Evolutionary conservation across 2,797 vertebrate species (phyloP), one percentile per base, ranked within the genome.

Genomic region (Mastacembelus armatus): DNA sequence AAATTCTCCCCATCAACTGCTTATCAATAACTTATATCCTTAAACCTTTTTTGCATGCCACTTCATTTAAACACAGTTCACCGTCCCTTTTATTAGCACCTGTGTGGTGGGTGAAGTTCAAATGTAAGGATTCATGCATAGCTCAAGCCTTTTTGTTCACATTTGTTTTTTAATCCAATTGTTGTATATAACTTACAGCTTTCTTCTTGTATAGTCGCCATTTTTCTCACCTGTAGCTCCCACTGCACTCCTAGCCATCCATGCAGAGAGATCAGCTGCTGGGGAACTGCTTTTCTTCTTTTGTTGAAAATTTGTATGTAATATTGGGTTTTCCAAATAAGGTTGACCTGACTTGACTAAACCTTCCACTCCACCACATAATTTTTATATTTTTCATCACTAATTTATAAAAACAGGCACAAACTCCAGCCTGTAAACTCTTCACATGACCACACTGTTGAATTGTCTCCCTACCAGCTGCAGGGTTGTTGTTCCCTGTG

Each of bases 111-210:
- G 30, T 77, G 52, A 49, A 48, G 21, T 45, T 74, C 33, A 65
- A 66, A 65, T 54, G 44, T 75, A 52, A 61, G 56, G 65, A 74
- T 55, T 70, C 87, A 86, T 90, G 88, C 86, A 88, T 85, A 83
- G 78, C 50, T 84, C 63, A 64, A 42, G 42, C 47, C 58, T 36
- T 45, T 33, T 47, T 15, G 16, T n/a, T 68, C 24, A 18, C 9
- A 4, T n/a, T n/a, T n/a, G n/a, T n/a, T n/a, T n/a, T 32, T 33
- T 22, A n/a, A n/a, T n/a, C n/a, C n/a, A n/a, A n/a, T n/a, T n/a
- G n/a, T n/a, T 33, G 32, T 7, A 10, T 7, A 7, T 10, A 33
- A 7, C 15, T 15, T 56, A 21, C 9, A 30, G 11, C 7, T 39
- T 67, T 62, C 14, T 55, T 50, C 71, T 32, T 22, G 42, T 48